These are phyloP conservation scores for Sarcophaga variegata DNA, from an alignment of 2,888 invertebrate genomes.

Conservation along the genomic window DNA sequence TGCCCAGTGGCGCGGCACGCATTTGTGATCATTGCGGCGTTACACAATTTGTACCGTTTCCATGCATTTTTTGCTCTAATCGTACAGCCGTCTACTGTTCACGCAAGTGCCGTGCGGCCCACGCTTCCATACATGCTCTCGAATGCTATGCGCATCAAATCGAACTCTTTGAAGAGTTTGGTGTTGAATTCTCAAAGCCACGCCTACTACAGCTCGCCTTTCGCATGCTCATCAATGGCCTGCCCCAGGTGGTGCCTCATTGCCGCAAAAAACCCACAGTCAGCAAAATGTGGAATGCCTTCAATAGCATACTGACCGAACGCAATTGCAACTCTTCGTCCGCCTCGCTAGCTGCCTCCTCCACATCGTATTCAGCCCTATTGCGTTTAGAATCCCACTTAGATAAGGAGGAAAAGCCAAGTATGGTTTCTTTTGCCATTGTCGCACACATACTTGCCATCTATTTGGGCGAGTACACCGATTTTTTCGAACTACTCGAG, in stretches of 20 bases:
- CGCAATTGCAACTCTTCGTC: constrained; percentile 69
- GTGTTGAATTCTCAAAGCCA: constrained; percentile 73
- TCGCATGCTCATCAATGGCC: constrained; percentile 74
- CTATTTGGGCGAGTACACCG: constrained; percentile 74
- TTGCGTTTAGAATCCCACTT: constrained; percentile 72
- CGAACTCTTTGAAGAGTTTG: constrained; percentile 74
- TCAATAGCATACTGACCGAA: constrained; percentile 73
- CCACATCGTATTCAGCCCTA: constrained; percentile 73
- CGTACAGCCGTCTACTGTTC: constrained; percentile 75
- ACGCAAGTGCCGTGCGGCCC: constrained; percentile 74
- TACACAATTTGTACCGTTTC: constrained; percentile 74
- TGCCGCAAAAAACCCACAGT: constrained; percentile 75
- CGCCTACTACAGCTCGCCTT: constrained; percentile 74
- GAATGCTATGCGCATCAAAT: constrained; percentile 75
- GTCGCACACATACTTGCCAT: constrained; percentile 73
- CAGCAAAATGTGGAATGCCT: constrained; percentile 73
- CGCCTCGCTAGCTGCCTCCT: constrained; percentile 69
- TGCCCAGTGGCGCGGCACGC: constrained; percentile 73
- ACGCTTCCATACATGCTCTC: constrained; percentile 74
- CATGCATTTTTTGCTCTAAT: constrained; percentile 75
- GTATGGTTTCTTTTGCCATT: constrained; percentile 72
- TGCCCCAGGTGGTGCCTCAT: constrained; percentile 73
- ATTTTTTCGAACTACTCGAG: constrained; percentile 74
- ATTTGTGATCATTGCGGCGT: constrained; percentile 74
- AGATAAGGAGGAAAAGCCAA: constrained; percentile 70